A percentile compares a stretch with the other conserved stretches of the same genome.
phyloP scores from a whole-genome alignment of 2,797 vertebrate species.

The Pseudomugil gertrudae region DNA sequence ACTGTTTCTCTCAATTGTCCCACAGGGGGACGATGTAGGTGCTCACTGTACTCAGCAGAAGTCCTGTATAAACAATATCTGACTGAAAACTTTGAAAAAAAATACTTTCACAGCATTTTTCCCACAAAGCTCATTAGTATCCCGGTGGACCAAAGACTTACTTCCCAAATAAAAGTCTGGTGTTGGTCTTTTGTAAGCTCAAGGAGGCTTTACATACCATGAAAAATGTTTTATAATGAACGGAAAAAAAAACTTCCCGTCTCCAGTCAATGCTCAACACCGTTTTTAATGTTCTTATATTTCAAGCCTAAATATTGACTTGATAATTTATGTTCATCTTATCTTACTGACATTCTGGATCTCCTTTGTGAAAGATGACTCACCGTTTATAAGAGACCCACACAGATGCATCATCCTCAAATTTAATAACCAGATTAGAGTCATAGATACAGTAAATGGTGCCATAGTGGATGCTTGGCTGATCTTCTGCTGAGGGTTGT shows the following conservation, averaged over 20 bases:
- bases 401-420: conserved; percentile 55
- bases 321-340: conserved; percentile 46
- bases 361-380: conserved; percentile 46
- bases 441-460: conserved; percentile 41
- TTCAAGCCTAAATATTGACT: conserved; percentile 8
- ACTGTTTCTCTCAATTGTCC: conserved; percentile 4
- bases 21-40: conserved; percentile 4
- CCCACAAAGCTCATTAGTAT: conserved; percentile 28
- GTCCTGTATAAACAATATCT: conserved; percentile 1
- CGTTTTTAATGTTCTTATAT: conserved; percentile 25
- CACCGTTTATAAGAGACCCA: conserved; percentile 51
- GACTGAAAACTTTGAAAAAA: conserved; percentile 36
- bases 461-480: conserved; percentile 19
- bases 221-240: conserved; percentile 38
- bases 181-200: conserved; percentile 24
- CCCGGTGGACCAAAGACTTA: conserved; percentile 8
- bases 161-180: conserved; percentile 30
- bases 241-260: conserved; percentile 8
- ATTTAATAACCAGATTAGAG: conserved; percentile 55
- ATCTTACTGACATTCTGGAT: conserved; percentile 42
- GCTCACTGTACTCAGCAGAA: conserved; percentile 2
- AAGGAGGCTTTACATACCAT: conserved; percentile 23
- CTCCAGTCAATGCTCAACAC: background rate
- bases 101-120: conserved; percentile 21
- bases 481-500: conserved; percentile 12